Conservation (phyloP, 92 coral and sea anemone genomes). For the Desmophyllum pertusum region DNA sequence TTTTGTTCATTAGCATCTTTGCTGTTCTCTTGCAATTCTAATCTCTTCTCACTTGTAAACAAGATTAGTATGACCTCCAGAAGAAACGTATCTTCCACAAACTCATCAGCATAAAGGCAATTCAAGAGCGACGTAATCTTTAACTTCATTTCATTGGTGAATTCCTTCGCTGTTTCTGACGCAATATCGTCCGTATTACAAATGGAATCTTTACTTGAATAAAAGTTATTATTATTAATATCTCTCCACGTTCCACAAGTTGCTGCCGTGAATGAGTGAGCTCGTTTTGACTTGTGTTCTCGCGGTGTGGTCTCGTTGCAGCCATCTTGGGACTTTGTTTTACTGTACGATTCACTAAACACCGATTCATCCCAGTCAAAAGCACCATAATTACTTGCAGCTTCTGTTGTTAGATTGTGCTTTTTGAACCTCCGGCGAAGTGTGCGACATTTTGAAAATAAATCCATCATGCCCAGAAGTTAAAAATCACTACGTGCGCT, state of each 20-base stretch:
- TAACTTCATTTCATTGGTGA: neutral
- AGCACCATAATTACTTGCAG: neutral
- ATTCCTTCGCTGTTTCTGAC: neutral
- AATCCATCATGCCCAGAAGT: neutral
- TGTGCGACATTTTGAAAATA: constrained; percentile 18
- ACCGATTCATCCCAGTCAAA: neutral
- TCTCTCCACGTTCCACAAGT: neutral
- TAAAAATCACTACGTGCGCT: neutral
- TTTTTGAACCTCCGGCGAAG: neutral
- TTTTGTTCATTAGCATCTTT: neutral
- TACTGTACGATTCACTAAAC: neutral
- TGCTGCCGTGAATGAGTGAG: neutral
- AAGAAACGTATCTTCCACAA: neutral
- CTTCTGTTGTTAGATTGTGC: neutral
- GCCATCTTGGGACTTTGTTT: neutral
- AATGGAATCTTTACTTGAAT: neutral
- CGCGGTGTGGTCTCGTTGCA: neutral
- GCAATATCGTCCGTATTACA: neutral
- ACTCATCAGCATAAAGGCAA: constrained; percentile 16
- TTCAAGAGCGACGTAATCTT: constrained; percentile 3
- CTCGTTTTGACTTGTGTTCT: neutral
- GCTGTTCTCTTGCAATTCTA: neutral
- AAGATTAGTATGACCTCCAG: neutral
- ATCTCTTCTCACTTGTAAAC: neutral
- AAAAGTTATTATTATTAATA: too few relatives aligned